phyloP scores from a whole-genome alignment of 2,888 invertebrate genomes.

The Melinaea menophilus region DNA sequence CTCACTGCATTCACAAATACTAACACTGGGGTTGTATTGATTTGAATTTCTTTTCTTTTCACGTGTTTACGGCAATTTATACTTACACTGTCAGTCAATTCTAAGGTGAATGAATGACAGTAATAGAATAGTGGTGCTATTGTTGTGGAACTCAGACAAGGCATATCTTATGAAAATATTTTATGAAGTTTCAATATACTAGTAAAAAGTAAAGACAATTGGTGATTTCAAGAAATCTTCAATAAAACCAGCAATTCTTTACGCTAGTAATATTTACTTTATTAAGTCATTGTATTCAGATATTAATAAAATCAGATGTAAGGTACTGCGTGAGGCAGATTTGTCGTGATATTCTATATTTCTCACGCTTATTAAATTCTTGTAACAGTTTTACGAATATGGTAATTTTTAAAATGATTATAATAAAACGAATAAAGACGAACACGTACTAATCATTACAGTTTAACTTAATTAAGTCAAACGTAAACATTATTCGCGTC shows the following conservation, averaged over 20 bases:
- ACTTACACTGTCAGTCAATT: too few relatives aligned
- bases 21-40: neutral
- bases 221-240: neutral
- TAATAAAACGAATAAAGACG: neutral
- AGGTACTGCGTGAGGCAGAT: constrained; percentile 57
- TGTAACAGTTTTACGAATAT: too few relatives aligned
- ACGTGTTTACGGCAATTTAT: neutral
- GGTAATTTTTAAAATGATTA: too few relatives aligned
- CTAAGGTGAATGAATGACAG: too few relatives aligned
- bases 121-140: too few relatives aligned
- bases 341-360: constrained; percentile 37
- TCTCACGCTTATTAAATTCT: too few relatives aligned
- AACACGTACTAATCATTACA: neutral
- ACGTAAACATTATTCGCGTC: neutral
- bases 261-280: too few relatives aligned
- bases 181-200: too few relatives aligned
- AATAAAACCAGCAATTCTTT: too few relatives aligned
- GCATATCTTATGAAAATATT: too few relatives aligned
- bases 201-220: constrained; percentile 26
- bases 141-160: too few relatives aligned
- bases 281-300: constrained; percentile 34
- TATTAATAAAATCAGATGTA: constrained; percentile 56
- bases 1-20: constrained; percentile 8
- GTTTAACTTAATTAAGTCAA: neutral
- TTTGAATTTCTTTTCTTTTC: constrained; percentile 2